A percentile compares a stretch with the other conserved stretches of the same genome.
Conservation (phyloP, 2,113 vertebrate species). For the Tricholaema leucomelas region DNA sequence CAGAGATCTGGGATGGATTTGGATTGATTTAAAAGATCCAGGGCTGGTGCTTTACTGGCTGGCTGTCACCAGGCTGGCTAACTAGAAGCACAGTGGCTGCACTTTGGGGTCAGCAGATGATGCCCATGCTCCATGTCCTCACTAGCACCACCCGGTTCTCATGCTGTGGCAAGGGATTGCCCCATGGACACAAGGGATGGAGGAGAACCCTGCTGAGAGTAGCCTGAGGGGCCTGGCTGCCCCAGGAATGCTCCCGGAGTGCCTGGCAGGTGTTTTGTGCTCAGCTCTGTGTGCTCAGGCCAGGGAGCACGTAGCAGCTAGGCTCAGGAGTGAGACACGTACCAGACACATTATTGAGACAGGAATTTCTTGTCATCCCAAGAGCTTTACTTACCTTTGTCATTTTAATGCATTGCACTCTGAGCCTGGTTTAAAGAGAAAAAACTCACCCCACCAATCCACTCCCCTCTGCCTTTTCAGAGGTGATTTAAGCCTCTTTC, state of each 20-base stretch:
- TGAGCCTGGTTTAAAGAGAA: neutral
- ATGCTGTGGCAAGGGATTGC: neutral
- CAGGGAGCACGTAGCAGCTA: conserved; percentile 44
- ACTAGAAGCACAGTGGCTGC: neutral
- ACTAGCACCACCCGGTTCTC: neutral
- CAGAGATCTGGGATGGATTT: neutral
- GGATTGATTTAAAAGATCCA: neutral
- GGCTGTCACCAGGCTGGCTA: neutral
- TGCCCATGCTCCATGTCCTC: rapidly evolving
- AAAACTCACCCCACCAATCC: neutral
- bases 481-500: conserved; percentile 17
- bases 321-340: neutral
- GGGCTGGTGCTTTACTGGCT: neutral
- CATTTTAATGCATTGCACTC: conserved; percentile 54
- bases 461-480: neutral
- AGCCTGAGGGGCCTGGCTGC: neutral
- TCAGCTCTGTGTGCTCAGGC: conserved; percentile 13
- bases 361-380: conserved; percentile 68
- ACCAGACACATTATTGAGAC: conserved; percentile 53
- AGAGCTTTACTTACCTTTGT: conserved; percentile 51
- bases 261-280: conserved; percentile 30
- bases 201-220: rapidly evolving
- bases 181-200: rapidly evolving
- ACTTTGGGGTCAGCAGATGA: rapidly evolving
- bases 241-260: conserved; percentile 17